Base-by-base conservation (phyloP, 2,888 invertebrate species). In the Rugalucina vietnamica region DNA sequence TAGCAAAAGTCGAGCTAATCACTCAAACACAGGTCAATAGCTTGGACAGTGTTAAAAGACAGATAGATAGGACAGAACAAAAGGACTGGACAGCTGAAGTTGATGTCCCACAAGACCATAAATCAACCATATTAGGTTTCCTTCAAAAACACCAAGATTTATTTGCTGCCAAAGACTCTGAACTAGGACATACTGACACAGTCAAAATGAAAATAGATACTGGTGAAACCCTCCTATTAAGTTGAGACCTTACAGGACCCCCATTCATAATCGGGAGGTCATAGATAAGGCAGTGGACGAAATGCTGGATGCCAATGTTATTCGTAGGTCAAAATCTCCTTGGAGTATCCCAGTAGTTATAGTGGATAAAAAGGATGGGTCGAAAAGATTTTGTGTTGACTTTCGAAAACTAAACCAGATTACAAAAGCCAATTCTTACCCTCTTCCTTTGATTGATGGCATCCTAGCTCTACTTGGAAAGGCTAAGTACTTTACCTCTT, bases 381-480 rank as follows among this genome's bases (percentile, higher is more conserved):
- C 71, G 4, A 71, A 78, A 24, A 14, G 71, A n/a, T 36, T 60
- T 8, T 12, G 32, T 76, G 72, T 79, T 10, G 69, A 76, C 29
- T 76, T 76, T 29, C 29, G 37, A 24, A 29, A 73, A 73, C 60
- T 79, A 14, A 73, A 79, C n/a, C 57, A 73, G 21, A 32, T 74
- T 18, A 73, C 76, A 34, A 71, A 70, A 4, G 27, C 0, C 39
- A 80, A 75, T 49, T 73, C 69, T 27, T 75, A 79, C 37, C 85
- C 85, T 18, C 70, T 85, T 0, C 81, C 83, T 14, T 24, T 76
- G 18, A 81, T 82, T 73, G 83, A 88, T 37, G 81, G 75, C 34
- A 79, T 84, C 21, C 57, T 86, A 18, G 32, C 24, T 3, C n/a
- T 50, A n/a, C 54, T 88, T 29, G 76, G 76, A 24, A 71, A 73